Evolutionary conservation across 2,113 vertebrate species (phyloP).

Genomic region (Zosterops japonicus): DNA sequence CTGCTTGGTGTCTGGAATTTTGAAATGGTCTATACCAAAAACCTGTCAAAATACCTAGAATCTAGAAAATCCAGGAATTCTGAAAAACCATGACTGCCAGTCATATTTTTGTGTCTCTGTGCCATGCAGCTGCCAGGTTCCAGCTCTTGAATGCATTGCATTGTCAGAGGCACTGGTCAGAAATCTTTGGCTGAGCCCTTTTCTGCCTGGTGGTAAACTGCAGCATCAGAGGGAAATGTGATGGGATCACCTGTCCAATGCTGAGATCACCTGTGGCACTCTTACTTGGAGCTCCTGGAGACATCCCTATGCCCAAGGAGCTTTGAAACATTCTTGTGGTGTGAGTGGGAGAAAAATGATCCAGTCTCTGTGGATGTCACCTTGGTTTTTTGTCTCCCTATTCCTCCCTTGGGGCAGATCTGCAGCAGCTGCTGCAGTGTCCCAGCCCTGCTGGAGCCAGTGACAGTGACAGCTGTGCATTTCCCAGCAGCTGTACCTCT

Average conservation of each 20-base stretch:
- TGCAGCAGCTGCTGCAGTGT: background rate
- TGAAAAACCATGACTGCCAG: background rate
- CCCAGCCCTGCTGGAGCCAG: background rate
- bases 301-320: fast-evolving
- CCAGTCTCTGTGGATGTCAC: background rate
- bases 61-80: background rate
- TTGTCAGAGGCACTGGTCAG: background rate
- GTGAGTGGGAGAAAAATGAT: background rate
- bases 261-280: background rate
- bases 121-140: background rate
- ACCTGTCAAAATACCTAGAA: background rate
- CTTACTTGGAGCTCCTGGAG: background rate
- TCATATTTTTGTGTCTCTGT: background rate
- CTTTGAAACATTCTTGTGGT: background rate
- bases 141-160: background rate
- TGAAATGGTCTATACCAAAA: background rate
- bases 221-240: background rate
- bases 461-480: background rate
- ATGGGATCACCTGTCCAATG: fast-evolving
- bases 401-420: background rate
- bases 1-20: background rate
- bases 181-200: background rate
- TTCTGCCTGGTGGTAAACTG: background rate
- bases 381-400: fast-evolving
- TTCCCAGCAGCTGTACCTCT: background rate